Evolutionary conservation across 2,113 vertebrate species (phyloP).

Genomic region (Lamprotornis superbus): DNA sequence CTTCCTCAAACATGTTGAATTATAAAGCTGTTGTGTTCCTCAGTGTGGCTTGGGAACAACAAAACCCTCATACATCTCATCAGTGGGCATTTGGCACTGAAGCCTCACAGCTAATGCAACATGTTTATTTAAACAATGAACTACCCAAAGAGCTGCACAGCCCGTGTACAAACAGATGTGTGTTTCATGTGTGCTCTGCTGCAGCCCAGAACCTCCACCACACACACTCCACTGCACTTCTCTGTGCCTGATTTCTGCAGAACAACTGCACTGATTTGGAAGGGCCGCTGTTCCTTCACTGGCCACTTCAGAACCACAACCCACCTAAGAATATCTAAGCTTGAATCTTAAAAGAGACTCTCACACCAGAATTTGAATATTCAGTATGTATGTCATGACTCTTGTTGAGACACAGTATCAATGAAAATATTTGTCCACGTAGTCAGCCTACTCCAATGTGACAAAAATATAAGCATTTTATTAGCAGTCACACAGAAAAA

Average conservation of each 20-base stretch:
- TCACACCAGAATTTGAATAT: neutral
- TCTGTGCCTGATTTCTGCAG: neutral
- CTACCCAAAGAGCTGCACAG: neutral
- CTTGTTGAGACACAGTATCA: neutral
- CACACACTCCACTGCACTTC: neutral
- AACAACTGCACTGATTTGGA: neutral
- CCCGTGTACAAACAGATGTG: constrained; percentile 6
- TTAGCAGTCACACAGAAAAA: neutral
- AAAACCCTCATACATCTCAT: constrained; percentile 6
- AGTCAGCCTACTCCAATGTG: neutral
- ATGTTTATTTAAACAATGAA: constrained; percentile 45
- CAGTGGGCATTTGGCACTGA: constrained; percentile 9
- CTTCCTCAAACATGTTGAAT: constrained; percentile 2
- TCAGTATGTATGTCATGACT: neutral
- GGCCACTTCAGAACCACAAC: neutral
- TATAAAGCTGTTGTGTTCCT: constrained; percentile 13
- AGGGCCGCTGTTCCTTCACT: neutral
- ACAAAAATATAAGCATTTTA: neutral
- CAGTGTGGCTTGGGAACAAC: neutral
- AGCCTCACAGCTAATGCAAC: neutral
- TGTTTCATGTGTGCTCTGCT: neutral
- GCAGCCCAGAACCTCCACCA: neutral
- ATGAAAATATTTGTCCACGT: neutral
- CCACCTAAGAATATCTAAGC: neutral
- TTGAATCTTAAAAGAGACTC: neutral